Percentiles rank a stretch among this genome's conserved stretches.
phyloP scores from a whole-genome alignment of 1,140 invertebrate species.

The Sycobia sp. region DNA sequence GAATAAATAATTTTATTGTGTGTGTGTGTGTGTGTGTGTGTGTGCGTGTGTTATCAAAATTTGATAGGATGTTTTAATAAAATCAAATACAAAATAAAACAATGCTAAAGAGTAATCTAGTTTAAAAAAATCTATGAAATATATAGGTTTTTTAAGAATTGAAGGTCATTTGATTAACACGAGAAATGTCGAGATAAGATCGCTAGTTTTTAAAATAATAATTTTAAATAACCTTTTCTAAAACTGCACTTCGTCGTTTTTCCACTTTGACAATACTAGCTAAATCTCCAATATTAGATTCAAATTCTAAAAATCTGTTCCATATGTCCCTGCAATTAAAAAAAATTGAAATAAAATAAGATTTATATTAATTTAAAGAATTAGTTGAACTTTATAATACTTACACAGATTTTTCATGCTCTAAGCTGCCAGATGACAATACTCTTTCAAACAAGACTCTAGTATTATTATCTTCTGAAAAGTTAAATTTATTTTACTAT shows the following conservation, averaged over 20 bases:
- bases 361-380: too few relatives aligned
- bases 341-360: constrained; percentile 17
- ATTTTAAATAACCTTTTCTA: constrained; percentile 92
- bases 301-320: constrained; percentile 98
- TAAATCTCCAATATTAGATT: constrained; percentile 97
- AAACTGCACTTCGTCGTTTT: constrained; percentile 84
- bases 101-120: too few relatives aligned
- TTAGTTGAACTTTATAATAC: constrained; percentile 50
- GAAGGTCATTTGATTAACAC: background rate
- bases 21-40: too few relatives aligned
- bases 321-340: constrained; percentile 83
- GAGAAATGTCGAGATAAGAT: too few relatives aligned
- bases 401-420: constrained; percentile 91
- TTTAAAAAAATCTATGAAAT: too few relatives aligned
- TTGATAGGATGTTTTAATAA: too few relatives aligned
- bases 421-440: constrained; percentile 88
- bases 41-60: too few relatives aligned
- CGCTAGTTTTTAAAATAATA: too few relatives aligned
- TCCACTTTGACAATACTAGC: constrained; percentile 98
- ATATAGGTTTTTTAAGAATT: background rate
- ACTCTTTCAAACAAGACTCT: constrained; percentile 96
- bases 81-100: too few relatives aligned
- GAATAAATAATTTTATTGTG: too few relatives aligned
- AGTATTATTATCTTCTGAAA: constrained; percentile 97
- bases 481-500: constrained; percentile 29